phyloP scores from a whole-genome alignment of 2,797 vertebrate species.

The Agapornis canus region DNA sequence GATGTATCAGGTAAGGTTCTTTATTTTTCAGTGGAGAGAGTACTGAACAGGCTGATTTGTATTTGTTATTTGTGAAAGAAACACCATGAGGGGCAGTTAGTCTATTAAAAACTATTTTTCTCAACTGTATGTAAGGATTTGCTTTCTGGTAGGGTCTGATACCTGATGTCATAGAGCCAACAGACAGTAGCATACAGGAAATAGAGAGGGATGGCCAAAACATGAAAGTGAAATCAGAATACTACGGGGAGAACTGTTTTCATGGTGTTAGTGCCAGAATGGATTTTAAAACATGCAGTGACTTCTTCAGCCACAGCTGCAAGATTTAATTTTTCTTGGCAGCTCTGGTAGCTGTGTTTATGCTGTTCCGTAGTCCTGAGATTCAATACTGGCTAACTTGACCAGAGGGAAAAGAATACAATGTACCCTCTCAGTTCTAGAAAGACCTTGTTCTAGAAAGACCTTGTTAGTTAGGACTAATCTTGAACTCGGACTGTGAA shows the following conservation, averaged over 20 bases:
- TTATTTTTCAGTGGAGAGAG: not conserved
- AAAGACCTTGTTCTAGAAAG: not conserved
- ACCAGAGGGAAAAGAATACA: not conserved
- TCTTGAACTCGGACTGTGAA: not conserved
- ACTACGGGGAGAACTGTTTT: not conserved
- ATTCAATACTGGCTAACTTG: not conserved
- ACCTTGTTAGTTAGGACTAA: not conserved
- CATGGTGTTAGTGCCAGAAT: not conserved
- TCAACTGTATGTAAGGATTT: not conserved
- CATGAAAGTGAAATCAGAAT: not conserved
- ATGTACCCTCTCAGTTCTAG: not conserved
- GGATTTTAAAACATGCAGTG: not conserved
- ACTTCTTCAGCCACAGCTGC: not conserved
- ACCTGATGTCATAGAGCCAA: not conserved
- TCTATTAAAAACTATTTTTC: not conserved
- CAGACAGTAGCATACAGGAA: not conserved
- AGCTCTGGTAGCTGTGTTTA: not conserved
- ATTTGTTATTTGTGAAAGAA: not conserved
- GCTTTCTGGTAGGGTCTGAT: not conserved
- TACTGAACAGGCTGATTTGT: not conserved
- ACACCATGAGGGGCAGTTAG: not conserved
- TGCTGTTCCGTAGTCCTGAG: not conserved
- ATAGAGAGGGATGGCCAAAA: not conserved
- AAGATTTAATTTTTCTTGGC: not conserved
- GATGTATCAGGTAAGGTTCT: conserved; percentile 89